Conservation (phyloP, 2,888 invertebrate species). For the Xylophagus ater region DNA sequence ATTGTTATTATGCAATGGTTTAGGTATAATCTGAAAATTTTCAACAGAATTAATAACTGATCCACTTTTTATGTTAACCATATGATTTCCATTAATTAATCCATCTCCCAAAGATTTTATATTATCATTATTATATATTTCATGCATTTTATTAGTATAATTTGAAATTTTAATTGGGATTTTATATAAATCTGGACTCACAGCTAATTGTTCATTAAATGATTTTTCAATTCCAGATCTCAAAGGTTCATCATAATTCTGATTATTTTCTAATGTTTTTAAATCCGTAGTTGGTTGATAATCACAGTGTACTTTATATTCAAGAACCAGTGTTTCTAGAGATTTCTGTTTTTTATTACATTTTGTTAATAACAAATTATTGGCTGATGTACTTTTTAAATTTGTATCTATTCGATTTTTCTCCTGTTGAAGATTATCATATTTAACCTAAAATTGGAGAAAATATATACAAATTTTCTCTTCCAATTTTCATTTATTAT, state of each 20-base stretch:
- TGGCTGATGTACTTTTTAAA: no score
- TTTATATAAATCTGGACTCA: slow-evolving; percentile 38
- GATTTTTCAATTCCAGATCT: slow-evolving; percentile 26
- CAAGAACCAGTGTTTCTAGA: slow-evolving; percentile 17
- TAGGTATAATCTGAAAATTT: slow-evolving; percentile 40
- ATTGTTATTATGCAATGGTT: slow-evolving; percentile 22
- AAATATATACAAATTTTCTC: no score
- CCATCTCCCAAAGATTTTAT: background rate
- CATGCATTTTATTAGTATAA: slow-evolving; percentile 18
- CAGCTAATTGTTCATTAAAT: slow-evolving; percentile 35
- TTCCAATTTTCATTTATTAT: no score
- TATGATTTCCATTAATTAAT: background rate
- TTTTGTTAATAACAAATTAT: background rate
- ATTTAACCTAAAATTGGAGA: slow-evolving; percentile 26
- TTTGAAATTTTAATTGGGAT: slow-evolving; percentile 34
- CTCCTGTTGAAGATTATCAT: slow-evolving; percentile 26
- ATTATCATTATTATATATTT: slow-evolving; percentile 4
- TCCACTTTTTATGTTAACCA: slow-evolving; percentile 1
- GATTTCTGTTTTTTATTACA: slow-evolving; percentile 5
- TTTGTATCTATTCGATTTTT: slow-evolving; percentile 33
- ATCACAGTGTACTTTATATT: slow-evolving; percentile 20
- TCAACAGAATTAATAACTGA: slow-evolving; percentile 37
- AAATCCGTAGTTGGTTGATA: slow-evolving; percentile 17
- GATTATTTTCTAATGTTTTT: no score
- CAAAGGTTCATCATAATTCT: slow-evolving; percentile 4